Conservation (phyloP, 2,888 invertebrate genomes). For the Amiota communis region DNA sequence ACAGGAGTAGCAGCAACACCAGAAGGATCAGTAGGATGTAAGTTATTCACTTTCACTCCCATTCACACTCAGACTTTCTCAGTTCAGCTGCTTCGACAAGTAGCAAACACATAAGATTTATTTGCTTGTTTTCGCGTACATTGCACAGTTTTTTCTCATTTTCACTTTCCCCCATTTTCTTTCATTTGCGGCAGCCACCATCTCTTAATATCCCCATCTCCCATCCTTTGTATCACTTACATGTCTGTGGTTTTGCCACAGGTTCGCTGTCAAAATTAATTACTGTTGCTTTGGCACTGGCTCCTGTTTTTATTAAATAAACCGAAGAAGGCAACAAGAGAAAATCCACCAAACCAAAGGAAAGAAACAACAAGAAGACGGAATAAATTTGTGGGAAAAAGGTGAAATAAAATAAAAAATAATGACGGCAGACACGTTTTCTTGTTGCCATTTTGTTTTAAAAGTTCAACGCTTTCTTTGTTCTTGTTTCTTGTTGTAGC, state of each 20-base stretch:
- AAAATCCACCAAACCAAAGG: conserved; percentile 39
- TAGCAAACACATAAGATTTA: conserved; percentile 22
- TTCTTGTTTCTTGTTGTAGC: too few species aligned
- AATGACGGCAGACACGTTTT: too few species aligned
- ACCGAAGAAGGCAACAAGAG: conserved; percentile 47
- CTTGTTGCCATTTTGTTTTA: too few species aligned
- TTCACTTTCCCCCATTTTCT: background rate
- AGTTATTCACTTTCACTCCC: too few species aligned
- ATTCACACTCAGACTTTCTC: too few species aligned
- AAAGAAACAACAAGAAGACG: conserved; percentile 19
- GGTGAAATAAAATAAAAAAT: too few species aligned
- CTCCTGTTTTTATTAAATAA: conserved; percentile 62
- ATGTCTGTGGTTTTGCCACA: conserved; percentile 43
- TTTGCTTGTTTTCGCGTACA: conserved; percentile 15
- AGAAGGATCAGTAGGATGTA: too few species aligned
- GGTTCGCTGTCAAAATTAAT: conserved; percentile 67
- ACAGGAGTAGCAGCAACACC: too few species aligned
- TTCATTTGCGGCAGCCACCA: background rate
- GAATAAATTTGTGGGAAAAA: background rate
- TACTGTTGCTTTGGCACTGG: conserved; percentile 44
- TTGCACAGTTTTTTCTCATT: background rate
- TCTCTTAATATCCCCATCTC: too few species aligned
- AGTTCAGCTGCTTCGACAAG: background rate
- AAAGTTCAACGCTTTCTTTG: too few species aligned
- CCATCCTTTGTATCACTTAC: background rate